These are phyloP conservation scores for Drosophila asahinai DNA, from an alignment of 1,140 invertebrate genomes.

Conservation along the genomic window DNA sequence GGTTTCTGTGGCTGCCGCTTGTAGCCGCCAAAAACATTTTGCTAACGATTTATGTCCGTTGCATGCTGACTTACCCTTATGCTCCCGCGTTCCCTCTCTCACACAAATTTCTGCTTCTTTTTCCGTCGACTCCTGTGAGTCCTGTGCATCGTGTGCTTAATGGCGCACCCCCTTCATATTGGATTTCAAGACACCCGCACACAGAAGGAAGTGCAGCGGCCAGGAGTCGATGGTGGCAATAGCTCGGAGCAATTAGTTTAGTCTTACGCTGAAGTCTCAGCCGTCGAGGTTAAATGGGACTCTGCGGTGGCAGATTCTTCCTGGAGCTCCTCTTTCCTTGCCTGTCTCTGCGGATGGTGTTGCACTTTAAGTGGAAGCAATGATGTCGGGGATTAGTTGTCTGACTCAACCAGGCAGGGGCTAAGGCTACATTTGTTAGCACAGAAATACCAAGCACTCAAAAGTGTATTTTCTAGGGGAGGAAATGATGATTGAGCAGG, in stretches of 20 bases:
- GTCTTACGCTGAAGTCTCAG: slow-evolving; percentile 45
- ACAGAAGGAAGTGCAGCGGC: not conserved
- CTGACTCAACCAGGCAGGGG: slow-evolving; percentile 24
- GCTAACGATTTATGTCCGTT: slow-evolving; percentile 81
- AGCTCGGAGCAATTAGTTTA: slow-evolving; percentile 69
- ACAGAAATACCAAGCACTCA: slow-evolving; percentile 11
- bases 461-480: not conserved
- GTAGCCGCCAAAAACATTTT: slow-evolving; percentile 81
- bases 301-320: slow-evolving; percentile 12
- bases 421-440: slow-evolving; percentile 13
- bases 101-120: slow-evolving; percentile 76
- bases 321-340: not conserved
- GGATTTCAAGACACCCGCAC: slow-evolving; percentile 37
- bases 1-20: slow-evolving; percentile 52
- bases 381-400: slow-evolving; percentile 57
- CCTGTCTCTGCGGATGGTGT: slow-evolving; percentile 4
- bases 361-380: slow-evolving; percentile 45
- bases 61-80: slow-evolving; percentile 51
- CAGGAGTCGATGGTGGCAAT: slow-evolving; percentile 51
- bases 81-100: not conserved
- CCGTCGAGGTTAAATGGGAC: slow-evolving; percentile 48
- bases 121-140: slow-evolving; percentile 38
- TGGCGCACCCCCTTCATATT: slow-evolving; percentile 59
- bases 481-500: not conserved
- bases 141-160: slow-evolving; percentile 55